Conservation (phyloP, 2,888 invertebrate species). For the Conops quadrifasciatus region DNA sequence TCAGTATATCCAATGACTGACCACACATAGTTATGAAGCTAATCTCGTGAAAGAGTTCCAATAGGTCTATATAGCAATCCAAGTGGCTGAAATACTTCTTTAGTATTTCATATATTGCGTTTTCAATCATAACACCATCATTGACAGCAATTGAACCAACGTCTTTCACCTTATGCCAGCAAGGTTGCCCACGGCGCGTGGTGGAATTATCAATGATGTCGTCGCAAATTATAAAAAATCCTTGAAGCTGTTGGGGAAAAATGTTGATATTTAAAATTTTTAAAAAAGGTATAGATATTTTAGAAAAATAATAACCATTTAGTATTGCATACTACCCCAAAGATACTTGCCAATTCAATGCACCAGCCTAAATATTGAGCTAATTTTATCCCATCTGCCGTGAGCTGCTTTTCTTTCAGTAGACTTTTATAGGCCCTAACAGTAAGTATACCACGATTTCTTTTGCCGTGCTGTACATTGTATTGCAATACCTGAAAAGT, state of each 20-base stretch:
- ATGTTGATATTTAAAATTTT: not conserved
- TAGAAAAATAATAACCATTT: not conserved
- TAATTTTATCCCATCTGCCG: constrained; percentile 78
- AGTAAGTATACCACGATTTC: constrained; percentile 78
- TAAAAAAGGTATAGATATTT: not conserved
- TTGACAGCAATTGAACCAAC: constrained; percentile 83
- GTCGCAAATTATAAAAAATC: constrained; percentile 74
- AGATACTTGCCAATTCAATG: constrained; percentile 80
- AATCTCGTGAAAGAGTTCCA: constrained; percentile 81
- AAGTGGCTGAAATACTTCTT: constrained; percentile 79
- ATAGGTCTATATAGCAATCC: constrained; percentile 78
- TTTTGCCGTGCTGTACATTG: constrained; percentile 92
- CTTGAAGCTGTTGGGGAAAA: not conserved
- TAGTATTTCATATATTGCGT: constrained; percentile 80
- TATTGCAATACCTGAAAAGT: constrained; percentile 79
- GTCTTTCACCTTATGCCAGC: constrained; percentile 85
- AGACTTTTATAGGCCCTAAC: constrained; percentile 80
- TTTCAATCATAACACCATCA: constrained; percentile 84
- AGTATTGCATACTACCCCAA: not conserved
- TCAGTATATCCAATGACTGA: constrained; percentile 77
- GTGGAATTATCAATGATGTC: constrained; percentile 91
- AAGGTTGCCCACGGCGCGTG: constrained; percentile 85
- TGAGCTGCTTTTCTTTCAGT: constrained; percentile 72
- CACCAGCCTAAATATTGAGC: constrained; percentile 94
- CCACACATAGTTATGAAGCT: constrained; percentile 58